Percentiles rank a stretch among this genome's conserved stretches.
Evolutionary conservation across 2,888 invertebrate genomes (phyloP).

Genomic region (Tachystola acroxantha): DNA sequence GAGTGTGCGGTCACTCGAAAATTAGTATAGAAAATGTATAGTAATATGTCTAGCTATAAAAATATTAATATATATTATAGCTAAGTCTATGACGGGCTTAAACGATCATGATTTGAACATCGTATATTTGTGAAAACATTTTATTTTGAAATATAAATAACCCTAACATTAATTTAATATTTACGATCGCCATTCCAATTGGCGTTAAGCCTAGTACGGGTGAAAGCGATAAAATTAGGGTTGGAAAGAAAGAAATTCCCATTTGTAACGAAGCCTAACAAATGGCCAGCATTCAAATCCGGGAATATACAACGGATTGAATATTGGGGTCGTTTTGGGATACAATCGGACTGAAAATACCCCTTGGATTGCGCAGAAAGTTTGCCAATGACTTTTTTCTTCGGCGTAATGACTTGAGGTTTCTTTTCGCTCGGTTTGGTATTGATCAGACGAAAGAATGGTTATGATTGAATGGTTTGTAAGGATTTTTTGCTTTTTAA

Average conservation of each 20-base stretch:
- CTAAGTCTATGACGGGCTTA: too few relatives aligned
- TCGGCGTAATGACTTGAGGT: neutral
- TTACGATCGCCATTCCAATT: conserved; percentile 5
- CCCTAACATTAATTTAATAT: neutral
- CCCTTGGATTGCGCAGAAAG: conserved; percentile 6
- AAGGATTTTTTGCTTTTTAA: neutral
- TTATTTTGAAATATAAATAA: too few relatives aligned
- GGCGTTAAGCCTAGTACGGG: conserved; percentile 2
- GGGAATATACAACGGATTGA: conserved; percentile 15
- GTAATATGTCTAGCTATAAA: too few relatives aligned
- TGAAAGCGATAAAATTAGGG: conserved; percentile 13
- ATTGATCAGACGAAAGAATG: neutral
- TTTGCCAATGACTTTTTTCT: conserved; percentile 1
- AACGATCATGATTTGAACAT: too few relatives aligned
- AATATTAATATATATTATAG: too few relatives aligned
- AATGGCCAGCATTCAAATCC: conserved; percentile 15
- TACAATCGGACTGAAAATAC: conserved; percentile 8
- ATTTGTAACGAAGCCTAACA: conserved; percentile 13
- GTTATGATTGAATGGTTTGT: neutral
- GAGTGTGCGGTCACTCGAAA: too few relatives aligned
- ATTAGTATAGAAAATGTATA: too few relatives aligned
- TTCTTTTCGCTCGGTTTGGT: neutral
- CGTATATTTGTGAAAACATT: too few relatives aligned
- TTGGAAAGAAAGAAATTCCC: conserved; percentile 11
- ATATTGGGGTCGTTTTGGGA: conserved; percentile 15